Evolutionary conservation across 2,888 invertebrate species (phyloP).

Genomic region (Laothoe populi): DNA sequence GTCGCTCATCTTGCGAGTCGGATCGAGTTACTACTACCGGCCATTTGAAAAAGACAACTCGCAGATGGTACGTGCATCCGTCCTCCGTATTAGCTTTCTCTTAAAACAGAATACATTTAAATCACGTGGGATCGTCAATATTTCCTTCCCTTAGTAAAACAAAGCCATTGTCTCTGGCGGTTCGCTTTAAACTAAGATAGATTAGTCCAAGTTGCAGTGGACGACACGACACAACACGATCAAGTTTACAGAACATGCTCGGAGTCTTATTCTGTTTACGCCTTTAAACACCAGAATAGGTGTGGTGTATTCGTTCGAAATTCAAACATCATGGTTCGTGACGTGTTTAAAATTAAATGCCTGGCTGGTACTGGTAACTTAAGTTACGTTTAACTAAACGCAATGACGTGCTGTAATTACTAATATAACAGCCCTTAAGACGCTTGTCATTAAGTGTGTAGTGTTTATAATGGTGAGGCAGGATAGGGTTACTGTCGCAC

Average conservation of each 20-base stretch:
- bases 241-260: slow-evolving; percentile 52
- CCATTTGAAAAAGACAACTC: slow-evolving; percentile 79
- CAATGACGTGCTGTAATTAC: slow-evolving; percentile 18
- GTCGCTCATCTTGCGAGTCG: slow-evolving; percentile 57
- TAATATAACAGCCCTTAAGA: slow-evolving; percentile 20
- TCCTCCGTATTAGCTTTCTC: slow-evolving; percentile 81
- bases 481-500: slow-evolving; percentile 39
- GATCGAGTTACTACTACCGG: slow-evolving; percentile 69
- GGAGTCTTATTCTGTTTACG: slow-evolving; percentile 52
- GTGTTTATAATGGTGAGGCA: slow-evolving; percentile 31
- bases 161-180: slow-evolving; percentile 56
- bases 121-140: slow-evolving; percentile 79
- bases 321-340: neutral
- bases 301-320: slow-evolving; percentile 30
- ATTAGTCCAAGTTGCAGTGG: slow-evolving; percentile 62
- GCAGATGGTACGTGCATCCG: slow-evolving; percentile 75
- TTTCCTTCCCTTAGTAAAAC: slow-evolving; percentile 75
- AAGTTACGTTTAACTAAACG: neutral
- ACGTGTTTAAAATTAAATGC: neutral
- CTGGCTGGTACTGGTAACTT: no score
- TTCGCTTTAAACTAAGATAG: slow-evolving; percentile 73
- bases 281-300: slow-evolving; percentile 30
- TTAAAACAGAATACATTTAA: slow-evolving; percentile 81
- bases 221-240: slow-evolving; percentile 52
- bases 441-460: slow-evolving; percentile 21